Conservation (phyloP, 1,140 invertebrate species). For the Drosophila mayri region DNA sequence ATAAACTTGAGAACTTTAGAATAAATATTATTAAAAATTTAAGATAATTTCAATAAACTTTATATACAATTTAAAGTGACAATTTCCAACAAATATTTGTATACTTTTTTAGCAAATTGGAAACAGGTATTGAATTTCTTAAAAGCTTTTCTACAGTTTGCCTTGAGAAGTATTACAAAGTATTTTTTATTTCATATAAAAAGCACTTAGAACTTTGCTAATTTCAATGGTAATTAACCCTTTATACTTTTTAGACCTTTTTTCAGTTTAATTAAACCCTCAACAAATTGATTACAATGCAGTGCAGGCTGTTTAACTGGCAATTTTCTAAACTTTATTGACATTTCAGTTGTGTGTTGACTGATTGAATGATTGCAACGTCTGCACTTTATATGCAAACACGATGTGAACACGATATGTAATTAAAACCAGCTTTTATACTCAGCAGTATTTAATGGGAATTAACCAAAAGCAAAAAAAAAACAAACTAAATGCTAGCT, state of each 20-base stretch:
- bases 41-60: too few species aligned
- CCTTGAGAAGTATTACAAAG: neutral
- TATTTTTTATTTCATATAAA: too few species aligned
- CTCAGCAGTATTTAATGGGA: conserved; percentile 9
- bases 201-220: too few species aligned
- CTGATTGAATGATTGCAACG: conserved; percentile 39
- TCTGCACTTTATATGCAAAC: conserved; percentile 37
- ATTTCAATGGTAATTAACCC: neutral
- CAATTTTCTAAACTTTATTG: conserved; percentile 35
- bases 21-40: neutral
- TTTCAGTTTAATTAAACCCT: neutral
- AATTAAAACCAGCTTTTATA: conserved; percentile 29
- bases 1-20: neutral
- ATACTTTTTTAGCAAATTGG: too few species aligned
- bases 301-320: conserved; percentile 8
- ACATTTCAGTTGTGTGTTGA: conserved; percentile 42
- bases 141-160: neutral
- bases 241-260: neutral
- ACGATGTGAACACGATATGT: conserved; percentile 14
- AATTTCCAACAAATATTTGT: too few species aligned
- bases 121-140: neutral
- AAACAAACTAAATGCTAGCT: conserved; percentile 3
- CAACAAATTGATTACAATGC: conserved; percentile 21
- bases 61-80: too few species aligned
- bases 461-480: neutral